Percentiles rank a stretch among this genome's conserved stretches.
Conservation (phyloP, 2,888 invertebrate genomes). For the Miltochrista miniata region DNA sequence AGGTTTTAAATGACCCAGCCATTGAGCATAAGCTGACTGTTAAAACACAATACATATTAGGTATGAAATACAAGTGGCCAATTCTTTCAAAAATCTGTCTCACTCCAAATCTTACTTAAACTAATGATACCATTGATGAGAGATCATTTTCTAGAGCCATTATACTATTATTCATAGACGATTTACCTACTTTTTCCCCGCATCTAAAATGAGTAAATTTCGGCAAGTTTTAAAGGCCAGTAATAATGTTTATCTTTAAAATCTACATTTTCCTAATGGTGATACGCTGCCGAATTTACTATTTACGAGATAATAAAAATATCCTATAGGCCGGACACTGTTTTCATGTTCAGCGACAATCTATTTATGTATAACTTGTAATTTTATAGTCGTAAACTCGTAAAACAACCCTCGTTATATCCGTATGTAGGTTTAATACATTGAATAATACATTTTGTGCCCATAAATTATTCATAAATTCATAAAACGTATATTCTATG, state of each 20-base stretch:
- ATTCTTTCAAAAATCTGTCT: too few species aligned
- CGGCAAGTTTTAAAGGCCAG: too few species aligned
- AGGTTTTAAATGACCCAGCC: too few species aligned
- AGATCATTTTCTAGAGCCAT: too few species aligned
- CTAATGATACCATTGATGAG: too few species aligned
- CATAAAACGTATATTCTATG: constrained; percentile 32
- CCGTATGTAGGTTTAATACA: constrained; percentile 21
- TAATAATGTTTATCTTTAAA: neutral
- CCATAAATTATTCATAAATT: constrained; percentile 36
- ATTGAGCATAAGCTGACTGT: too few species aligned
- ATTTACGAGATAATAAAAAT: neutral
- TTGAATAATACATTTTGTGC: constrained; percentile 27
- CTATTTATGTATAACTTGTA: constrained; percentile 11
- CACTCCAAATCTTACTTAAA: too few species aligned
- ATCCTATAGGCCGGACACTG: neutral
- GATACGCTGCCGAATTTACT: neutral
- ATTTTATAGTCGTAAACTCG: constrained; percentile 10
- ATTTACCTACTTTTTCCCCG: too few species aligned
- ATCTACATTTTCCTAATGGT: neutral
- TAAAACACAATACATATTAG: too few species aligned
- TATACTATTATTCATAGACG: too few species aligned
- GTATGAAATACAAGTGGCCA: too few species aligned
- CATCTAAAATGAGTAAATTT: too few species aligned
- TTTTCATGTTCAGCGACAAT: constrained; percentile 1
- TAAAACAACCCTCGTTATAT: constrained; percentile 15